Evolutionary conservation across 2,888 invertebrate genomes (phyloP), one percentile per base, ranked within the genome.

Genomic region (Leucophenga maculata): DNA sequence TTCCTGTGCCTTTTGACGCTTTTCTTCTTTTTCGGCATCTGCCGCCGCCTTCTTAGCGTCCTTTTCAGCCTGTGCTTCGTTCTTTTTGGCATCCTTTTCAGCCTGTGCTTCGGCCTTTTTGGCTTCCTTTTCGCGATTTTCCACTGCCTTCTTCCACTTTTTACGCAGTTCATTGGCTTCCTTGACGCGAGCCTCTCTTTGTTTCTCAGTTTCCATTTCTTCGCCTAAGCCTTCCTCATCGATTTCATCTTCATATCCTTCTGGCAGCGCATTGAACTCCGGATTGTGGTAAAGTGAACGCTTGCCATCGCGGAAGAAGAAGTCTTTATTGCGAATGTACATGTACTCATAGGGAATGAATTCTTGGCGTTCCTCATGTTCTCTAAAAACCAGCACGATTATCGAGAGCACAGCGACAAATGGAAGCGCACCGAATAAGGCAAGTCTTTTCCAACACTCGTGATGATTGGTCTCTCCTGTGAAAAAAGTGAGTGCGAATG

Each of bases 161-260:
- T 72, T 78, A 0, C 67, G 57, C 4, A 76, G 11, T 1, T 13
- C 31, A 0, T 26, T 20, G 11, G 77, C 78, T 1, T 74, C 75
- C 2, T 74, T 74, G 0, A 69, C 14, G 0, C 79, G 75, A 2
- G 65, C 11, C 0, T 44, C 55, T 3, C 64, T 67, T 6, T 77
- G 73, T 54, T 69, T 6, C 0, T 73, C 74, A 6, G 79, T 67
- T 62, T 79, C 77, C 1, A 68, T 48, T 0, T 59, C 54, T 50
- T 77, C 57, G 26, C 72, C 77, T 0, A 48, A 6, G 6, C 64
- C 72, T 0, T 69, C 72, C n/a, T 22, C 22, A 22, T 77, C 79
- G n/a, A 72, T 64, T 32, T 82, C 79, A 65, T 81, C 80, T 54
- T 84, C 85, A 50, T 83, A 83, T 1, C 83, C 83, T 3, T 70